phyloP scores from a whole-genome alignment of 2,113 vertebrate genomes.

The Fukomys damarensis region DNA sequence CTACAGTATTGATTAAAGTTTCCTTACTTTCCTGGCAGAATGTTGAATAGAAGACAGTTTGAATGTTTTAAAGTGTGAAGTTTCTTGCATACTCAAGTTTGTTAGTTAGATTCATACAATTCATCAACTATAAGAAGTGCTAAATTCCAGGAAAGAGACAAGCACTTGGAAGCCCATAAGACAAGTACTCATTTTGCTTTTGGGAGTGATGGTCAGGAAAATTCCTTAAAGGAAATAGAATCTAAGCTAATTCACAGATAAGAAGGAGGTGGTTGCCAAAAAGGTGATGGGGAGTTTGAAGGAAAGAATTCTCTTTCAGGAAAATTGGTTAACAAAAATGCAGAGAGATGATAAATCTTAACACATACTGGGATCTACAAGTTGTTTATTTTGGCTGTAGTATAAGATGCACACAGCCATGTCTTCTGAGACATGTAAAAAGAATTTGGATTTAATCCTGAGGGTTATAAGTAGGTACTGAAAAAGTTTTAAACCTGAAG shows the following conservation, averaged over 20 bases:
- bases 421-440: not conserved
- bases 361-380: not conserved
- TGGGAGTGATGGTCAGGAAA: not conserved
- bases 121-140: not conserved
- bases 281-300: not conserved
- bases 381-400: not conserved
- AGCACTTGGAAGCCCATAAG: not conserved
- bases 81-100: not conserved
- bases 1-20: not conserved
- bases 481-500: not conserved
- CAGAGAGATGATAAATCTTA: constrained; percentile 7
- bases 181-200: not conserved
- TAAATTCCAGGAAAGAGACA: not conserved
- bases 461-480: not conserved
- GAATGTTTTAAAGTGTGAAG: constrained; percentile 12
- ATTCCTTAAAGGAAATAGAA: not conserved
- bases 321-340: constrained; percentile 10
- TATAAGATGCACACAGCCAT: not conserved
- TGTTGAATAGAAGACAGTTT: not conserved
- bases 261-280: not conserved
- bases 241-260: not conserved
- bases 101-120: not conserved
- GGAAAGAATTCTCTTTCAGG: not conserved
- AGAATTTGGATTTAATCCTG: constrained; percentile 1
- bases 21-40: not conserved